Percentiles rank a stretch among this genome's conserved stretches.
Evolutionary conservation across 2,113 vertebrate species (phyloP).

Genomic region (Conger conger): DNA sequence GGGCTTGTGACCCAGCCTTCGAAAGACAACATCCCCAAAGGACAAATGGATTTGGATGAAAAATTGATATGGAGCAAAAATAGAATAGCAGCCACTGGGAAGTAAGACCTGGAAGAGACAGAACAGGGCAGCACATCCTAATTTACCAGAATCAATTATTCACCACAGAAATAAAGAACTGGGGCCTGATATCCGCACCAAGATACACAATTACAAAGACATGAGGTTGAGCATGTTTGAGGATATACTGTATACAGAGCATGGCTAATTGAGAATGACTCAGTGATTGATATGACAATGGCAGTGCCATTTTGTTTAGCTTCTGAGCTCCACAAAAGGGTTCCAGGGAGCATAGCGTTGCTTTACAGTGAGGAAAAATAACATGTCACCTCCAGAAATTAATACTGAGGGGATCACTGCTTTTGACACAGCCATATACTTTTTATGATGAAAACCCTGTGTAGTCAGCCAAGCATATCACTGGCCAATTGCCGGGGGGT

Average conservation of each 20-base stretch:
- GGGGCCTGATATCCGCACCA: slow-evolving; percentile 51
- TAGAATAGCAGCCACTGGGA: slow-evolving; percentile 56
- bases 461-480: neutral
- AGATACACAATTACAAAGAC: slow-evolving; percentile 62
- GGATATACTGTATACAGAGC: slow-evolving; percentile 48
- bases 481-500: neutral
- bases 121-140: slow-evolving; percentile 54
- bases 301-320: slow-evolving; percentile 47
- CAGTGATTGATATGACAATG: slow-evolving; percentile 53
- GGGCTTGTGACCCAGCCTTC: slow-evolving; percentile 41
- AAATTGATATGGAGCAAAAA: slow-evolving; percentile 70
- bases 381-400: neutral
- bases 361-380: neutral
- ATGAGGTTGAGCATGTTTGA: slow-evolving; percentile 59
- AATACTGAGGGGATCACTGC: neutral
- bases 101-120: slow-evolving; percentile 46
- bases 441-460: neutral
- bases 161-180: slow-evolving; percentile 34
- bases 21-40: slow-evolving; percentile 57
- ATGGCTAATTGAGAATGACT: slow-evolving; percentile 54
- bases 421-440: neutral
- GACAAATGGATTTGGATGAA: slow-evolving; percentile 66
- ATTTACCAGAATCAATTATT: slow-evolving; percentile 68
- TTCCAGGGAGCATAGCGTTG: neutral
- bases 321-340: slow-evolving; percentile 20